A percentile compares a stretch with the other conserved stretches of the same genome.
Evolutionary conservation across 1,140 invertebrate genomes (phyloP).

Genomic region (Kradibia gibbosae): DNA sequence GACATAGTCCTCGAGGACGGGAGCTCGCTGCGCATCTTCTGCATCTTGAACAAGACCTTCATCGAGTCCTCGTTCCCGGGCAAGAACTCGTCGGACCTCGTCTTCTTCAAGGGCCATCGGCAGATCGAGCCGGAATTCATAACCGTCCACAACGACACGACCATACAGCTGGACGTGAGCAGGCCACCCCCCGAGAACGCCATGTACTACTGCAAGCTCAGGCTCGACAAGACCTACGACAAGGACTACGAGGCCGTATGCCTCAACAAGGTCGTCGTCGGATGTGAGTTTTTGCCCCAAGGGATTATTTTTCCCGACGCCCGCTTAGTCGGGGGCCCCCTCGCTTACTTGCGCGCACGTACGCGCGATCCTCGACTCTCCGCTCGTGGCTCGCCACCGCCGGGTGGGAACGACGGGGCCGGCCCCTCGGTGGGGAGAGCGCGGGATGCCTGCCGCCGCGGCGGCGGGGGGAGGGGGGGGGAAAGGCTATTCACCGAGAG

Average conservation of each 20-base stretch:
- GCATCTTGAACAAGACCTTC: constrained; percentile 69
- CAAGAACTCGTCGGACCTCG: constrained; percentile 68
- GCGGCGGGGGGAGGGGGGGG: no score
- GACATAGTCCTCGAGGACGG: constrained; percentile 73
- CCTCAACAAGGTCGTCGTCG: constrained; percentile 73
- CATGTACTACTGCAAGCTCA: constrained; percentile 71
- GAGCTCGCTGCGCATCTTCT: constrained; percentile 70
- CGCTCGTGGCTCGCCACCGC: no score
- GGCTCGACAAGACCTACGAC: constrained; percentile 51
- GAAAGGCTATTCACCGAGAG: not conserved
- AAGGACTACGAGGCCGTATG: constrained; percentile 67
- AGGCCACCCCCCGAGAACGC: constrained; percentile 66
- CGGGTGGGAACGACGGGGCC: no score
- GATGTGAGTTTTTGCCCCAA: constrained; percentile 68
- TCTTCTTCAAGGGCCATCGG: constrained; percentile 69
- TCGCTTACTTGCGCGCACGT: no score
- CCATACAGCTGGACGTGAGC: constrained; percentile 68
- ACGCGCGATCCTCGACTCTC: no score
- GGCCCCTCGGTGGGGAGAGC: no score
- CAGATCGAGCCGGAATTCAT: constrained; percentile 66
- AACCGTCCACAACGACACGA: constrained; percentile 71
- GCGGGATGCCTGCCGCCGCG: no score
- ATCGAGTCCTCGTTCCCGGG: constrained; percentile 59
- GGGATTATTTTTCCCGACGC: no score
- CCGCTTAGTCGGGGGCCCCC: no score